A percentile compares a stretch with the other conserved stretches of the same genome.
These are phyloP conservation scores for Pachyuromys duprasi DNA, from an alignment of 2,797 vertebrate genomes.

Conservation along the genomic window DNA sequence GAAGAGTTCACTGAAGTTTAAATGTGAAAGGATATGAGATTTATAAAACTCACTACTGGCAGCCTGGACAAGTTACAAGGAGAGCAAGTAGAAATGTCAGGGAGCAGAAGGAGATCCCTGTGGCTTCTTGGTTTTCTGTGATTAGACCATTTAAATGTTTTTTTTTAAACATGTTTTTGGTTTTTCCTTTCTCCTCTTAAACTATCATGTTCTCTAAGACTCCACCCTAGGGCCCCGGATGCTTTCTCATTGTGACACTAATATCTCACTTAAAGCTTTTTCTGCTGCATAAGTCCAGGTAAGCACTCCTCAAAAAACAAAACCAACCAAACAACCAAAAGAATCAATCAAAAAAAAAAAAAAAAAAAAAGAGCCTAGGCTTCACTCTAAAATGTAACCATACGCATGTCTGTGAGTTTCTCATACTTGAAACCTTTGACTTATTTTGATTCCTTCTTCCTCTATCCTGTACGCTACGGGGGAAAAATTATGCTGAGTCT, in stretches of 20 bases:
- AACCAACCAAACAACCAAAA: neutral
- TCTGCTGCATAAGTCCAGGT: neutral
- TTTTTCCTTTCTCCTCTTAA: neutral
- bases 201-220: neutral
- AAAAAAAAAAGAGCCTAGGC: neutral
- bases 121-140: neutral
- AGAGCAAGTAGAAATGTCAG: neutral
- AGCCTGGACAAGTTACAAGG: neutral
- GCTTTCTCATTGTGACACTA: neutral
- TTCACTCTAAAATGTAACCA: neutral
- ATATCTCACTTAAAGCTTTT: neutral
- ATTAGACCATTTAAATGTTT: neutral
- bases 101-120: neutral
- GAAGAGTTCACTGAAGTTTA: neutral
- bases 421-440: neutral
- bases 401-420: neutral
- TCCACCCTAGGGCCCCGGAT: neutral
- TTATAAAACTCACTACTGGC: neutral
- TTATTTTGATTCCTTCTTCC: conserved; percentile 1
- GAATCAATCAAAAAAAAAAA: neutral
- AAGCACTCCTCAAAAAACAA: neutral
- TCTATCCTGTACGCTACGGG: neutral
- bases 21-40: neutral
- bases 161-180: neutral
- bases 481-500: neutral